Conservation (phyloP, 2,797 vertebrate genomes). For the Monodelphis domestica region DNA sequence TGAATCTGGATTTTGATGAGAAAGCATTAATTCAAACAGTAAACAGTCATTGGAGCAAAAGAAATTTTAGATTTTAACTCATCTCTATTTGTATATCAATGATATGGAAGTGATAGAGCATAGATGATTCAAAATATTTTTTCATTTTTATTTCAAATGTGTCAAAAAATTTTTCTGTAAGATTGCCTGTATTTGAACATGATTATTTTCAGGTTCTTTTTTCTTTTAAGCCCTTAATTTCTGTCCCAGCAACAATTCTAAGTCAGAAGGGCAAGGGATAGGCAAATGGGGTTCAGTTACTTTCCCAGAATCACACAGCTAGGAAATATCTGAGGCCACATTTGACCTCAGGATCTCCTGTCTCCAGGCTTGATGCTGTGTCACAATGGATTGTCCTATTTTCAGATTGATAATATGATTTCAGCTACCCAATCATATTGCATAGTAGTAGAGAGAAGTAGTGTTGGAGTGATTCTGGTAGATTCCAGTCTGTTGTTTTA, state of each 20-base stretch:
- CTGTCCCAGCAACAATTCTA: too few species aligned
- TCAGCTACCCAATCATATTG: neutral
- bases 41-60: rapidly evolving
- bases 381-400: too few species aligned
- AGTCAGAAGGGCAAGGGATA: too few species aligned
- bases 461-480: neutral
- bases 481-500: neutral
- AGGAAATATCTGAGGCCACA: too few species aligned
- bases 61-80: neutral
- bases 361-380: too few species aligned
- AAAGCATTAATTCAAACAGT: rapidly evolving
- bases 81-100: too few species aligned
- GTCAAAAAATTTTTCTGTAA: neutral
- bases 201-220: neutral
- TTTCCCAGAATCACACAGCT: too few species aligned
- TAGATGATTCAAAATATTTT: neutral
- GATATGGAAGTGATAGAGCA: neutral
- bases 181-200: neutral
- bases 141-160: neutral
- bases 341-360: too few species aligned
- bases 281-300: too few species aligned
- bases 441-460: neutral
- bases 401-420: neutral
- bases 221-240: too few species aligned
- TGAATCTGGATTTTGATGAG: neutral